Conservation (phyloP, 2,113 vertebrate species). For the Tilapia sparmanii region DNA sequence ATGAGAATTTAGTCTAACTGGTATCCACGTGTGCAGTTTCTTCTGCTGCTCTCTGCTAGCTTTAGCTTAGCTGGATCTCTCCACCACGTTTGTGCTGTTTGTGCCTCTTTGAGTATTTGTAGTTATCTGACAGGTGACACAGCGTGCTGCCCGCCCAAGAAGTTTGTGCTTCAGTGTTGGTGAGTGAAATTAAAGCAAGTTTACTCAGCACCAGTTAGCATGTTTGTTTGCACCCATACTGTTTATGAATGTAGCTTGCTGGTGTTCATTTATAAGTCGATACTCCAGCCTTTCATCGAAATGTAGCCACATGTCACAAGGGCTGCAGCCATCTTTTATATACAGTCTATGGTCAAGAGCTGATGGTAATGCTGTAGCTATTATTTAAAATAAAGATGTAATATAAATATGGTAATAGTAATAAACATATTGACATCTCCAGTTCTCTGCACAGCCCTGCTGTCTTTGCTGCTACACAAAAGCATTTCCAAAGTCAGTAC, state of each 20-base stretch:
- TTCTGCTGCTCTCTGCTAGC: background rate
- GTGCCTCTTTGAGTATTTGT: background rate
- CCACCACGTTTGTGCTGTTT: background rate
- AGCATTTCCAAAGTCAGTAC: background rate
- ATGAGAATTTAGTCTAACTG: background rate
- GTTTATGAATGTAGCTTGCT: background rate
- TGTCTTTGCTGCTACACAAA: background rate
- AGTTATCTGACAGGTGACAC: background rate
- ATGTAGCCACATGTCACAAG: background rate
- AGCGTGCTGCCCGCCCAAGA: background rate
- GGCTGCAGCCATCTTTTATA: background rate
- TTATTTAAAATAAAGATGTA: background rate
- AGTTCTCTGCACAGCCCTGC: background rate
- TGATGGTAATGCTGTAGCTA: background rate
- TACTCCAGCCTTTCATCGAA: background rate
- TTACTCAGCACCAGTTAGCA: background rate
- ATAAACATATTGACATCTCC: background rate
- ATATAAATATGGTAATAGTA: background rate
- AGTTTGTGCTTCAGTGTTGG: background rate
- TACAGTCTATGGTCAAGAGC: rapidly evolving
- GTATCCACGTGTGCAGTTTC: background rate
- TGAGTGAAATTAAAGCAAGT: background rate
- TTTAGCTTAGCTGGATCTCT: background rate
- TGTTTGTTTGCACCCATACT: background rate
- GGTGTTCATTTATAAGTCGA: background rate